These are phyloP conservation scores for Triops longicaudatus DNA, from an alignment of 1,140 invertebrate genomes.

Conservation along the genomic window DNA sequence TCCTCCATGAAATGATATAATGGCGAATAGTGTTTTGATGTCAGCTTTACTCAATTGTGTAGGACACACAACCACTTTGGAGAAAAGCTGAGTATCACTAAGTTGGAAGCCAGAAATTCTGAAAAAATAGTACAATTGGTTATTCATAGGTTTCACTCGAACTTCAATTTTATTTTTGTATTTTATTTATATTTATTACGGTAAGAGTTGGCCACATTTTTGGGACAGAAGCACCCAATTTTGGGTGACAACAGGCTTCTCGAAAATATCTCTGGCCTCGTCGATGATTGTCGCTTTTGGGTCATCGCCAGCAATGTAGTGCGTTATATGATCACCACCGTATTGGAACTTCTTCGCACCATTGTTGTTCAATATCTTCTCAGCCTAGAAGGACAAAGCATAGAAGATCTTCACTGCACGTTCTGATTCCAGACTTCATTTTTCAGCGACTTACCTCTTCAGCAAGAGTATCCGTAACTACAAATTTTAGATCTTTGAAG, in stretches of 20 bases:
- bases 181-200: too few relatives aligned
- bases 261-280: constrained; percentile 81
- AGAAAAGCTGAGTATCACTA: constrained; percentile 57
- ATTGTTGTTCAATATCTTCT: constrained; percentile 63
- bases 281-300: constrained; percentile 65
- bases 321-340: constrained; percentile 77
- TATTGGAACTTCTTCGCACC: constrained; percentile 75
- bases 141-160: too few relatives aligned
- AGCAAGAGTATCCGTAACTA: background rate
- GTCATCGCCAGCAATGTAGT: constrained; percentile 74
- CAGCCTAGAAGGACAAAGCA: constrained; percentile 48
- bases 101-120: constrained; percentile 52
- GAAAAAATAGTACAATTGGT: constrained; percentile 34
- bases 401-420: background rate
- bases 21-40: constrained; percentile 59
- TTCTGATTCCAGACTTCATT: too few relatives aligned
- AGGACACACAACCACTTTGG: constrained; percentile 59
- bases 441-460: background rate
- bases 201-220: constrained; percentile 53
- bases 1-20: constrained; percentile 72
- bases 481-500: background rate
- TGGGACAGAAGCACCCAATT: constrained; percentile 71
- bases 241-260: constrained; percentile 74
- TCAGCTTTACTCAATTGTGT: constrained; percentile 58
- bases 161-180: too few relatives aligned